These are phyloP conservation scores for Kuschelorhynchus macadamiae DNA, from an alignment of 2,888 invertebrate genomes.

Conservation along the genomic window DNA sequence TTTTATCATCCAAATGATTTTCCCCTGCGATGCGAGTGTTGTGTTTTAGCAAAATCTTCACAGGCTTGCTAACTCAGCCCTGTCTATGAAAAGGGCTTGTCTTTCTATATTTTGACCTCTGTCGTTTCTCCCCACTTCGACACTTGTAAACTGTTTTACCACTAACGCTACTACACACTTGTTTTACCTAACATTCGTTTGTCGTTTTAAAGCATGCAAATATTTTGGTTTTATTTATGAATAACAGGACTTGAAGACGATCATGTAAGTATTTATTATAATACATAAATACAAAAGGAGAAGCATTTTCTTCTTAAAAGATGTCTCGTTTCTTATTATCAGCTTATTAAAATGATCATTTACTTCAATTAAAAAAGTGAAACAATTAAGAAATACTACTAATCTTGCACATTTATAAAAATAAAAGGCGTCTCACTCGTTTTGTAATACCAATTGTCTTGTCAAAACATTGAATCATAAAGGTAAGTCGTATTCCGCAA, in stretches of 20 bases:
- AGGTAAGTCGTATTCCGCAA: too few species aligned
- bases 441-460: too few species aligned
- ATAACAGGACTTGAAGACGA: not conserved
- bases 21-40: constrained; percentile 8
- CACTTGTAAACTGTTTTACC: constrained; percentile 6
- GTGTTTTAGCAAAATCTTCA: constrained; percentile 3
- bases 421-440: too few species aligned
- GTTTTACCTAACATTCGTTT: not conserved
- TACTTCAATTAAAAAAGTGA: too few species aligned
- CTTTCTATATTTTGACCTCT: constrained; percentile 36
- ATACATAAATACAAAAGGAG: not conserved
- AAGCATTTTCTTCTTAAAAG: too few species aligned
- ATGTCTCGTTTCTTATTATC: too few species aligned
- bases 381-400: too few species aligned
- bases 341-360: too few species aligned
- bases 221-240: constrained; percentile 2
- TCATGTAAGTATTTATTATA: constrained; percentile 3
- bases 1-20: constrained; percentile 16
- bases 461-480: too few species aligned
- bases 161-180: not conserved
- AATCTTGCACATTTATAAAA: too few species aligned
- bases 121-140: constrained; percentile 5
- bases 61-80: constrained; percentile 5
- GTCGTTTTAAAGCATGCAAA: not conserved
- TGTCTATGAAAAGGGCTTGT: constrained; percentile 30